Percentiles rank a stretch among this genome's conserved stretches.
phyloP scores from a whole-genome alignment of 2,113 vertebrate genomes.

The Tyto alba region DNA sequence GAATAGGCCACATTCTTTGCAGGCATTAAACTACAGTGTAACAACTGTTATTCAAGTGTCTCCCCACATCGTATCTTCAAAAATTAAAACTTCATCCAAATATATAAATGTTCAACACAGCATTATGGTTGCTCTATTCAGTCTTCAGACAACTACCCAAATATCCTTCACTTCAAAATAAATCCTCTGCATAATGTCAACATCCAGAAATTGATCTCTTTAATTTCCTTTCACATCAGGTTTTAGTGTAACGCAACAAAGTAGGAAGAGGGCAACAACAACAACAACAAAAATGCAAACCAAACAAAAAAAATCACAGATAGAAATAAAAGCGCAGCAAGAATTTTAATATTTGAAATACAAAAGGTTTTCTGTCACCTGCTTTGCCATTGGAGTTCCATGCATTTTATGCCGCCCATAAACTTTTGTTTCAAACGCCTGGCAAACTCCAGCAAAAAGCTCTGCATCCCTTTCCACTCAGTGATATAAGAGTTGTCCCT shows the following conservation, averaged over 20 bases:
- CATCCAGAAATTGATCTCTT: neutral
- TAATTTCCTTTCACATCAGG: neutral
- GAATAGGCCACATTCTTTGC: neutral
- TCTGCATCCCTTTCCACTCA: neutral
- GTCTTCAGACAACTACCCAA: neutral
- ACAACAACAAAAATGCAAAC: neutral
- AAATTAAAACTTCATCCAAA: neutral
- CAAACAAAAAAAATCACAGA: neutral
- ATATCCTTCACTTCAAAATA: neutral
- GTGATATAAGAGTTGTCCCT: neutral
- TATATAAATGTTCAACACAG: neutral
- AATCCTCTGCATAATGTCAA: neutral
- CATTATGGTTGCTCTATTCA: neutral
- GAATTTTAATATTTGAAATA: neutral
- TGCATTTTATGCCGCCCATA: neutral
- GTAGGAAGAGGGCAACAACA: neutral
- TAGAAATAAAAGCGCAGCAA: neutral
- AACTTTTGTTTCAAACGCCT: neutral
- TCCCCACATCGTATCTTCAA: neutral
- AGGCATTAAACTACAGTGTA: neutral
- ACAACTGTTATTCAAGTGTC: neutral
- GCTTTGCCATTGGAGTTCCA: neutral
- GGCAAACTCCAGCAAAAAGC: neutral
- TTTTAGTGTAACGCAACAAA: neutral
- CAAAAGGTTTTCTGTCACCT: neutral